Base-by-base conservation (phyloP, 2,113 vertebrate genomes). In the human region DNA sequence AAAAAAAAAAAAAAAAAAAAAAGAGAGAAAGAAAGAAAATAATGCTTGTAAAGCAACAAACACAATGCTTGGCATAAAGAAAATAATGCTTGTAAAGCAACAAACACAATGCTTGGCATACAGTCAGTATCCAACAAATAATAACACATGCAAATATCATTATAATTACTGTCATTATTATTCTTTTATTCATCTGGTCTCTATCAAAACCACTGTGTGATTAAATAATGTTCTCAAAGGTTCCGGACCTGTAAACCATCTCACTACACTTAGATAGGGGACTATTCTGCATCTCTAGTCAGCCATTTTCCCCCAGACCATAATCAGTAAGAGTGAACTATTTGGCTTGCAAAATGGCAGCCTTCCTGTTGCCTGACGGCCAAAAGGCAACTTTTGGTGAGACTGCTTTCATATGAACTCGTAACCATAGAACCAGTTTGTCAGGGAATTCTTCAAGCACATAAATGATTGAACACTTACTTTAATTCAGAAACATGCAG, bases 401-500 rank as follows among this genome's bases (percentile, higher is more conserved):
- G 48, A 79, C 73, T 68, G 43, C 23, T 45, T 81, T 87, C 12
- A 25, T 68, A 52, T 5, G 52, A 27, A 76, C 20, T 97, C 40
- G 13, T 14, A 40, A 52, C 8, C 70, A 27, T 6, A 81, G 13
- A 64, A 20, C 23, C 64, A 64, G 35, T 76, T 50, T 79, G 40
- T 55, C 48, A 93, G 73, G n/a, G 83, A 80, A 70, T 5, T 80
- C 88, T 59, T 78, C 10, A 55, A 81, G 32, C 27, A 50, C 12
- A n/a, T 61, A 72, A 88, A 93, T 66, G 88, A 76, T 75, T 75
- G n/a, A 68, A 73, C 45, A 16, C 2, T 5, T 81, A 32, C 79
- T 59, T 92, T 70, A 45, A 96, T 84, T 96, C 64, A 89, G 75
- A 96, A 72, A 87, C 80, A 75, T 25, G 3, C 43, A 30, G 32